Conservation (phyloP, 1,140 invertebrate genomes). For the Trypoxylus dichotomus region DNA sequence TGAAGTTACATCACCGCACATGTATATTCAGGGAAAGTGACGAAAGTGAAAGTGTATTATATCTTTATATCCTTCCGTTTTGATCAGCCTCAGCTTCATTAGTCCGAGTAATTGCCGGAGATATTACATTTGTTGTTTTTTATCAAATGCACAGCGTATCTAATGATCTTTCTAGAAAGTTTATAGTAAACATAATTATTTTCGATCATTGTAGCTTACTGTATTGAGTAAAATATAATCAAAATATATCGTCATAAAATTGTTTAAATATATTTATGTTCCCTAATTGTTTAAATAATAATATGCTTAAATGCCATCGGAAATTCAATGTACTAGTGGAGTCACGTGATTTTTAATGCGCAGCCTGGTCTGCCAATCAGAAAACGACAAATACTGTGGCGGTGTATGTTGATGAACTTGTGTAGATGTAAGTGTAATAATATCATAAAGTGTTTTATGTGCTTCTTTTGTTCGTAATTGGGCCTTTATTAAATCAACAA, state of each 20-base stretch:
- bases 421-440: constrained; percentile 28
- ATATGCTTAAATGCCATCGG: too few relatives aligned
- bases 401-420: constrained; percentile 34
- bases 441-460: constrained; percentile 17
- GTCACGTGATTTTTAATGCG: constrained; percentile 27
- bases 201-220: too few relatives aligned
- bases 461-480: constrained; percentile 22
- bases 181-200: too few relatives aligned
- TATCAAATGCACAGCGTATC: too few relatives aligned
- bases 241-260: background rate
- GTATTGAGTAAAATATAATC: too few relatives aligned
- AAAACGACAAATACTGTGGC: constrained; percentile 37
- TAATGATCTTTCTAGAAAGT: too few relatives aligned
- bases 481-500: constrained; percentile 26
- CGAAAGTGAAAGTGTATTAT: constrained; percentile 8
- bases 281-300: too few relatives aligned
- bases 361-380: constrained; percentile 31
- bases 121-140: background rate
- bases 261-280: background rate
- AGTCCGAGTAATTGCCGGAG: background rate
- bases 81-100: background rate
- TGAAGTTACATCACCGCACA: background rate
- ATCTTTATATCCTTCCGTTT: constrained; percentile 16
- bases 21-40: background rate
- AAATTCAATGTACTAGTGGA: background rate